These are phyloP conservation scores for Colletes latitarsis DNA, from an alignment of 1,140 invertebrate species.

Conservation along the genomic window DNA sequence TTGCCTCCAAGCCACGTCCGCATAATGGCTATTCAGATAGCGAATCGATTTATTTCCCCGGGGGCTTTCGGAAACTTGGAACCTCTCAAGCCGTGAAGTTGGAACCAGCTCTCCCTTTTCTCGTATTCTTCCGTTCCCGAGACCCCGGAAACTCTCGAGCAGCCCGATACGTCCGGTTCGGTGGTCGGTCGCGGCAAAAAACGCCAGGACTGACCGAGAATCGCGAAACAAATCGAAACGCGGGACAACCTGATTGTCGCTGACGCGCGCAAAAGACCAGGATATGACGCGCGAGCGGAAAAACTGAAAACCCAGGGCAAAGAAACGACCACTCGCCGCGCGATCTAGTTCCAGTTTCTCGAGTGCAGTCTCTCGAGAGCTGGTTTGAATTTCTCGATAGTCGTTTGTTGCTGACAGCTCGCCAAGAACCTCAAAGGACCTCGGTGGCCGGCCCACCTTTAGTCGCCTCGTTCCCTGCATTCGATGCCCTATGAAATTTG, in stretches of 20 bases:
- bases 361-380: not conserved
- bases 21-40: conserved; percentile 73
- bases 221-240: not conserved
- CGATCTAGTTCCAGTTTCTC: not conserved
- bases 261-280: no score
- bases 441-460: not conserved
- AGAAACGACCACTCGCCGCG: not conserved
- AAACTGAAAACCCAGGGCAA: not conserved
- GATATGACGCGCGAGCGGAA: no score
- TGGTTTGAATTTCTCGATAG: not conserved
- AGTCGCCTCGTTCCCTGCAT: not conserved
- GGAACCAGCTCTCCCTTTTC: conserved; percentile 15
- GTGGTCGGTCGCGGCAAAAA: not conserved
- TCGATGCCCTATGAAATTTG: not conserved
- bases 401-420: not conserved
- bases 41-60: conserved; percentile 72
- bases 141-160: conserved; percentile 1
- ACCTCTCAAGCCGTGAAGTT: conserved; percentile 33
- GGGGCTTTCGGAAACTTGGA: conserved; percentile 59
- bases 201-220: not conserved
- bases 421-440: not conserved
- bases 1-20: conserved; percentile 54
- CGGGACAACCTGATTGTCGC: no score
- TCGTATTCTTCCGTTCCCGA: conserved; percentile 21
- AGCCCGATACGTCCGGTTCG: conserved; percentile 30